A percentile compares a stretch with the other conserved stretches of the same genome.
Conservation (phyloP, 2,888 invertebrate species). For the Scaeva pyrastri region DNA sequence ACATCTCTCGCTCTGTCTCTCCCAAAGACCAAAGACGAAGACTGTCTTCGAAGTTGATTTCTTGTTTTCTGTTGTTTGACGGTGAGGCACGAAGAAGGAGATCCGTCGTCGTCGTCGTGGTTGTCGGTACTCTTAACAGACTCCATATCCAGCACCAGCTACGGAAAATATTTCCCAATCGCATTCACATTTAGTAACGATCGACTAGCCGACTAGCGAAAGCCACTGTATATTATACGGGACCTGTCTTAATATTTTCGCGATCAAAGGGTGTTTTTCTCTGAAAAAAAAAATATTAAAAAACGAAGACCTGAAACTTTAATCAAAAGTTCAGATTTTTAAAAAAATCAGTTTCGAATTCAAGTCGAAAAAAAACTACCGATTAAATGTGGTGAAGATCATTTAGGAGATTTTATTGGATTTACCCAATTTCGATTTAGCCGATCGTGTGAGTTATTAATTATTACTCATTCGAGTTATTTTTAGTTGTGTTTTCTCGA, state of each 20-base stretch:
- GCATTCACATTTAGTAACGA: conserved; percentile 65
- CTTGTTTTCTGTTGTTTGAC: conserved; percentile 44
- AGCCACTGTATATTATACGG: conserved; percentile 51
- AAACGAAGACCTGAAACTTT: neutral
- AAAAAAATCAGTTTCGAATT: conserved; percentile 11
- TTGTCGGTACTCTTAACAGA: conserved; percentile 55
- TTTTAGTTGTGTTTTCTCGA: conserved; percentile 46
- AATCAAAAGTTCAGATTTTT: neutral
- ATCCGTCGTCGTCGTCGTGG: conserved; percentile 14
- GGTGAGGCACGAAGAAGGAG: conserved; percentile 44
- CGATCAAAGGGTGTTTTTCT: conserved; percentile 25
- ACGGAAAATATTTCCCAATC: conserved; percentile 59
- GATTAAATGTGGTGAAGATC: neutral
- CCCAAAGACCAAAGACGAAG: too few species aligned
- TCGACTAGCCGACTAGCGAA: conserved; percentile 58
- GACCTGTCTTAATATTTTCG: conserved; percentile 21
- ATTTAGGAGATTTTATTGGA: conserved; percentile 25
- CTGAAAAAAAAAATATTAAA: neutral
- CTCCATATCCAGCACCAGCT: conserved; percentile 58
- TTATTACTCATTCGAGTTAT: conserved; percentile 40
- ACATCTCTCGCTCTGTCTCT: conserved; percentile 41
- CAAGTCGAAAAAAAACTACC: neutral
- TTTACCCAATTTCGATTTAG: conserved; percentile 15
- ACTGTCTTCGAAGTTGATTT: conserved; percentile 56
- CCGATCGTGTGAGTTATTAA: conserved; percentile 43